These are phyloP conservation scores for Nycteola revayana DNA, from an alignment of 2,888 invertebrate genomes.

Conservation along the genomic window DNA sequence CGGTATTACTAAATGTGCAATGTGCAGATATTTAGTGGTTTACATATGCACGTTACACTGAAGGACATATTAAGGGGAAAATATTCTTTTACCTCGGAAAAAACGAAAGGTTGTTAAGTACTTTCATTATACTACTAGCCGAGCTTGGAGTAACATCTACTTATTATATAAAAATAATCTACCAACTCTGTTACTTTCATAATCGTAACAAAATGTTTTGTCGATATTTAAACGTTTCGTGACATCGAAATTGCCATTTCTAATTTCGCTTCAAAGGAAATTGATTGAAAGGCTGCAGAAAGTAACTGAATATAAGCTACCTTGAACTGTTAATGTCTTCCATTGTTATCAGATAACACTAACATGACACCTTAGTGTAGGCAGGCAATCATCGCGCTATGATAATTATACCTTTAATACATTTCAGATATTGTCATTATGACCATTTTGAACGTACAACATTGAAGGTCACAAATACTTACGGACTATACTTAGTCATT, in stretches of 20 bases:
- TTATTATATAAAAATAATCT: no score
- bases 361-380: not conserved
- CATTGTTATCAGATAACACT: slow-evolving; percentile 31
- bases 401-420: slow-evolving; percentile 43
- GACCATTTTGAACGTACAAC: slow-evolving; percentile 21
- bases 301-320: slow-evolving; percentile 19
- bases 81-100: no score
- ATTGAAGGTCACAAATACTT: slow-evolving; percentile 22
- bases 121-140: no score
- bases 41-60: no score
- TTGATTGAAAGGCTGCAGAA: slow-evolving; percentile 29
- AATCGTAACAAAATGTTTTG: slow-evolving; percentile 3
- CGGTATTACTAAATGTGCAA: no score
- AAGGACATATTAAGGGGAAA: no score
- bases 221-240: slow-evolving; percentile 23
- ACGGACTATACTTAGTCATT: no score
- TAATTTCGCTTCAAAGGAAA: slow-evolving; percentile 24
- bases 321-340: slow-evolving; percentile 32
- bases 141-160: no score
- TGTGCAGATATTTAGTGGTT: no score
- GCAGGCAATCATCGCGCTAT: slow-evolving; percentile 15
- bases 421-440: slow-evolving; percentile 32
- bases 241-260: slow-evolving; percentile 24
- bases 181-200: no score
- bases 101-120: no score